Base-by-base conservation (phyloP, 2,888 invertebrate genomes). In the Cerceris ruficornis region DNA sequence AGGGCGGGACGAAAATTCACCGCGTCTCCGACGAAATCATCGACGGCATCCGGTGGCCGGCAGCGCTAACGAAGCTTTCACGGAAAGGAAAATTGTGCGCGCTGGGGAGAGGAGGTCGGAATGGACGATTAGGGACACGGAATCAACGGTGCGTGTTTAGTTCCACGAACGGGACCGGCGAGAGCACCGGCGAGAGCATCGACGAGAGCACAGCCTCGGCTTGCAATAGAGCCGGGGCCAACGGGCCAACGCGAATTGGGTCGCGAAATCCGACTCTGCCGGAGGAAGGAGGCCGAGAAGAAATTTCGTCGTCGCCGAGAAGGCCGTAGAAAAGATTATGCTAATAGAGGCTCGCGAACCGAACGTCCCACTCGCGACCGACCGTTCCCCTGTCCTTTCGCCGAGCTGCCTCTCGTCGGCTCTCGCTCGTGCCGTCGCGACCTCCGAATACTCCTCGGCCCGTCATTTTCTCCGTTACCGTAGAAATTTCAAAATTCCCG, bases 201-300 rank as follows among this genome's bases (percentile, higher is more conserved):
- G 76, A 17, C 58, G 58, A 58, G 60, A 75, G 42, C 67, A 50
- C 66, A 58, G 69, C 52, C 57, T 46, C 39, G 28, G 2, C 62
- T 41, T 43, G 62, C 54, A 5, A 62, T 41, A 28, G 64, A 57
- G 52, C 61, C n/a, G 39, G 79, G 77, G 77, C 60, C 80, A 88
- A 85, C 28, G 89, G 89, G 89, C 88, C 89, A 89, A 88, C 89
- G 87, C 86, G 77, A 88, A 71, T 71, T 75, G 72, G 58, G 65
- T 67, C 77, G 77, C 77, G 88, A 85, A 88, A 88, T 80, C 69
- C 75, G 80, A 88, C 54, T 39, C 49, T 28, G 11, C 39, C 9
- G 46, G 49, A 11, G n/a, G 60, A 46, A 41, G 55, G 15, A 15
- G 14, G 11, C 46, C 46, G 69, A n/a, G 58, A 69, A 66, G 65